phyloP scores from a whole-genome alignment of 1,140 invertebrate species.

The Thereuonema tuberculata region DNA sequence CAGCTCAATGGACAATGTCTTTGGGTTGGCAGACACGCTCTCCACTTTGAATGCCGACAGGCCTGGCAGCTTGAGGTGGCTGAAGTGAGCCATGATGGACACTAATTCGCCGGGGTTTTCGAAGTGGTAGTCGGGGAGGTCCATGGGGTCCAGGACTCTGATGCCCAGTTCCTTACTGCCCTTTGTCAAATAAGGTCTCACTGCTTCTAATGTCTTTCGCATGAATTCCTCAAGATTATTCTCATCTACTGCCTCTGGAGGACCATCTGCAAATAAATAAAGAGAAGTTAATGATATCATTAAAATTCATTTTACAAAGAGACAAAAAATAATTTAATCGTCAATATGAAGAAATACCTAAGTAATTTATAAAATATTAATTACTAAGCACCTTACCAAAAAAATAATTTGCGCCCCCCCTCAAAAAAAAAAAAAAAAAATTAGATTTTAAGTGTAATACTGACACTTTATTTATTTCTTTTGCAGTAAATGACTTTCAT shows the following conservation, averaged over 20 bases:
- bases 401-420: no score
- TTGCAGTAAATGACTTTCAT: no score
- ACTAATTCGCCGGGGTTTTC: background rate
- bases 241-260: background rate
- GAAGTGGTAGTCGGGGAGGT: background rate
- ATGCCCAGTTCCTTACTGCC: background rate
- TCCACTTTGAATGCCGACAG: slow-evolving; percentile 1
- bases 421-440: no score
- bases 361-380: no score
- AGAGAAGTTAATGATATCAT: no score
- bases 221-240: background rate
- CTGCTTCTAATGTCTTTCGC: background rate
- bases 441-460: no score
- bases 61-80: background rate
- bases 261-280: no score
- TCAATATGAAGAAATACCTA: no score
- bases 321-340: no score
- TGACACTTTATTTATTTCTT: no score
- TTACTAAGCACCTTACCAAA: no score
- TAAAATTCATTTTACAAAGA: no score
- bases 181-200: background rate
- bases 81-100: background rate
- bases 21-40: background rate
- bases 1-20: background rate
- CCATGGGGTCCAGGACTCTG: background rate